Evolutionary conservation across 2,113 vertebrate genomes (phyloP).

Genomic region (Rhinichthys klamathensis): DNA sequence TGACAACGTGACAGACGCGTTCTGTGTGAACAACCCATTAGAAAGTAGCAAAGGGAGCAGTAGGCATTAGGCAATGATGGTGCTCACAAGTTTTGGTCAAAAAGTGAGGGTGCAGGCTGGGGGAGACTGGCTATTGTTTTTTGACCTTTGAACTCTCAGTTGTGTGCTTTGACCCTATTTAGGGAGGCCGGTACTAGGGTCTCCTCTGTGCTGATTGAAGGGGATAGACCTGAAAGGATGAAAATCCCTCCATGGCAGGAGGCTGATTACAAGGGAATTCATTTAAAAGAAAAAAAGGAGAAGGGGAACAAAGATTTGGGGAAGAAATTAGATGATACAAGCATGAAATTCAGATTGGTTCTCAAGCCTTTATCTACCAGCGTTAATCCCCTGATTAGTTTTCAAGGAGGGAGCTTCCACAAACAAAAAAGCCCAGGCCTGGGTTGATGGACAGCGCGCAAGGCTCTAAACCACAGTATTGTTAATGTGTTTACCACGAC

Average conservation of each 20-base stretch:
- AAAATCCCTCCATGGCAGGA: conserved; percentile 52
- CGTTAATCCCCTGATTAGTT: conserved; percentile 57
- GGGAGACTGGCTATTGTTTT: conserved; percentile 53
- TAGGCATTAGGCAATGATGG: not conserved
- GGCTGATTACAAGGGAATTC: conserved; percentile 49
- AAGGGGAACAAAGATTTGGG: conserved; percentile 42
- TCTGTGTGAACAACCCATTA: conserved; percentile 9
- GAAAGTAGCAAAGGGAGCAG: conserved; percentile 24
- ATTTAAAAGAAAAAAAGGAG: conserved; percentile 49
- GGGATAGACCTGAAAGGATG: conserved; percentile 49
- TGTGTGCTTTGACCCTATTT: conserved; percentile 51
- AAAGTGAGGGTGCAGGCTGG: conserved; percentile 21
- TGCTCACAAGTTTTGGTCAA: conserved; percentile 40
- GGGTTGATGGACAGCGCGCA: conserved; percentile 2
- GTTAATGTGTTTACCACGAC: conserved; percentile 41
- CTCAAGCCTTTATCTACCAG: conserved; percentile 44
- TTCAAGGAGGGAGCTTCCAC: conserved; percentile 51
- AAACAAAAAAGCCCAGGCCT: conserved; percentile 40
- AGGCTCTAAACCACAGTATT: conserved; percentile 33
- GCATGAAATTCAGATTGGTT: conserved; percentile 49
- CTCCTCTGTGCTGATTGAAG: conserved; percentile 49
- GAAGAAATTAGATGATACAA: conserved; percentile 54
- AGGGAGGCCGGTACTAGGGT: conserved; percentile 27
- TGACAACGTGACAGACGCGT: not conserved
- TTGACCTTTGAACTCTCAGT: conserved; percentile 49